Percentiles rank a stretch among this genome's conserved stretches.
Conservation (phyloP, 2,113 vertebrate species). For the Psophia crepitans region DNA sequence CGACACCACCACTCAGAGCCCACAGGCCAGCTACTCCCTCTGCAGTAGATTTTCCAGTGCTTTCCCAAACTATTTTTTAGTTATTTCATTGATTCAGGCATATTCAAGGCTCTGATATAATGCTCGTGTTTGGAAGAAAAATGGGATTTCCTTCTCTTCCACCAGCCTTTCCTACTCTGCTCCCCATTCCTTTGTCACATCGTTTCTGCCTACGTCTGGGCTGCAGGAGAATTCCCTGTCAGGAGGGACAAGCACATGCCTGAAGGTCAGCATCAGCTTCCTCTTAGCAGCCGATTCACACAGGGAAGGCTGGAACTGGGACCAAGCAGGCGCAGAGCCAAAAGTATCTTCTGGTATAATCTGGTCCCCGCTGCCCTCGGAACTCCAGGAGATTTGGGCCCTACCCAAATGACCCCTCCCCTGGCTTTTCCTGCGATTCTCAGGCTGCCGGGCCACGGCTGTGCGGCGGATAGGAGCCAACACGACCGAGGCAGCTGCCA, state of each 20-base stretch:
- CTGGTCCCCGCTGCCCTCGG: background rate
- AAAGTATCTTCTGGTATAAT: background rate
- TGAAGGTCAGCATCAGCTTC: background rate
- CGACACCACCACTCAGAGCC: background rate
- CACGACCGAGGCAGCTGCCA: background rate
- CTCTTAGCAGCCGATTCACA: background rate
- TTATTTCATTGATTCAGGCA: background rate
- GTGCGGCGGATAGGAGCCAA: background rate
- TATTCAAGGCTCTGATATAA: background rate
- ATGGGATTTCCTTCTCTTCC: background rate
- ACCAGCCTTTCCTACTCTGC: background rate
- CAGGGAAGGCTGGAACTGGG: background rate
- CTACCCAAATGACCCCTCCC: background rate
- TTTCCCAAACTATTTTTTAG: background rate
- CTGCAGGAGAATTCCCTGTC: background rate
- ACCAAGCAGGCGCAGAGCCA: background rate
- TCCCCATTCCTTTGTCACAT: background rate
- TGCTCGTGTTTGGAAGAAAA: background rate
- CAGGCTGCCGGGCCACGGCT: background rate
- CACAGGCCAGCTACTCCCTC: background rate
- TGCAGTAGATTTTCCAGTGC: background rate
- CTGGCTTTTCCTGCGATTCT: background rate
- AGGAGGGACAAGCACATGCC: background rate
- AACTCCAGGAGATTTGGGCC: background rate
- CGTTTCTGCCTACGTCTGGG: background rate